phyloP scores from a whole-genome alignment of 2,888 invertebrate genomes.

The Tromatobia lineatoria region DNA sequence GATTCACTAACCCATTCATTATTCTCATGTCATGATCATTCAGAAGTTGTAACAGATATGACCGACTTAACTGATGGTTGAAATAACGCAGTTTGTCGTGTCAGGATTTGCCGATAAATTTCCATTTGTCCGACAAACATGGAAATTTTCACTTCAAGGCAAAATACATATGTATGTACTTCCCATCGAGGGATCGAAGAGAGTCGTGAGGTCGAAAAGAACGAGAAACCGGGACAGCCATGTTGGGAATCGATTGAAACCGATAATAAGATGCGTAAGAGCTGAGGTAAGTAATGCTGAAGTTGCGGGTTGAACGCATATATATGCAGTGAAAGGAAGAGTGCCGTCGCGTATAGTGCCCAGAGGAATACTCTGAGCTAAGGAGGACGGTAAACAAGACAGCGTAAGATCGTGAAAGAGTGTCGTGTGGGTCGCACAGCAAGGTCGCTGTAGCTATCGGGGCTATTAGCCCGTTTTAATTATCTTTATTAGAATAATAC shows the following conservation, averaged over 20 bases:
- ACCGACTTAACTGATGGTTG: background rate
- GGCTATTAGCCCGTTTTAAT: slow-evolving; percentile 63
- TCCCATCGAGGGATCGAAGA: slow-evolving; percentile 45
- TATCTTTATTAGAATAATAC: slow-evolving; percentile 65
- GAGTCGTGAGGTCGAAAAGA: slow-evolving; percentile 21
- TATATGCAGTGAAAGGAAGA: slow-evolving; percentile 61
- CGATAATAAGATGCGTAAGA: slow-evolving; percentile 50
- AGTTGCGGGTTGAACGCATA: slow-evolving; percentile 35
- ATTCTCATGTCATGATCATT: background rate
- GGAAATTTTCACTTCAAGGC: slow-evolving; percentile 43
- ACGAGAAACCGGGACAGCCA: slow-evolving; percentile 60
- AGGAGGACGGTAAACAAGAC: slow-evolving; percentile 61
- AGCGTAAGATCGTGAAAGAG: slow-evolving; percentile 52
- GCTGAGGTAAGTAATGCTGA: slow-evolving; percentile 24
- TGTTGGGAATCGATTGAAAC: slow-evolving; percentile 64
- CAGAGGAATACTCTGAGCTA: slow-evolving; percentile 52
- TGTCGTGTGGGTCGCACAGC: slow-evolving; percentile 57
- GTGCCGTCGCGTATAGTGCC: slow-evolving; percentile 46
- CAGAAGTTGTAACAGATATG: background rate
- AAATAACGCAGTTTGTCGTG: slow-evolving; percentile 53
- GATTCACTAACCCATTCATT: no score
- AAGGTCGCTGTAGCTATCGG: slow-evolving; percentile 56
- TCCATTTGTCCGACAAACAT: slow-evolving; percentile 54
- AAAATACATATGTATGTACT: slow-evolving; percentile 60
- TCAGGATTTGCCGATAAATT: slow-evolving; percentile 41